Conservation (phyloP, 1,140 invertebrate genomes). For the Brachystomella parvula region DNA sequence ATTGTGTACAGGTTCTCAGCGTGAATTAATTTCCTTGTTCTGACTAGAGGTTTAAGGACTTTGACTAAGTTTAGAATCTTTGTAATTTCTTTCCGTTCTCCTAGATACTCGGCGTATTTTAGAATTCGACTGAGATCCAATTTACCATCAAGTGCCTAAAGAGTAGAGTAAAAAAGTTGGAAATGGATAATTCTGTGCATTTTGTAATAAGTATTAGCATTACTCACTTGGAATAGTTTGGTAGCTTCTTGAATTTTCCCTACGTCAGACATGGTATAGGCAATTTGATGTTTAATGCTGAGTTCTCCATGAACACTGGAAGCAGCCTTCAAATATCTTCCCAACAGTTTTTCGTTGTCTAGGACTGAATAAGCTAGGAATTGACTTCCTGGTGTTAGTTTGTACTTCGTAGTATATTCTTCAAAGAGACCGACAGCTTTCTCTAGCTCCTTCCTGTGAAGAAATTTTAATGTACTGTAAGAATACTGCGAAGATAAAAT, state of each 20-base stretch:
- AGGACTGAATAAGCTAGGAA: slow-evolving; percentile 18
- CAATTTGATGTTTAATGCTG: slow-evolving; percentile 11
- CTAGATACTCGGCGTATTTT: slow-evolving; percentile 6
- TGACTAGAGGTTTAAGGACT: slow-evolving; percentile 8
- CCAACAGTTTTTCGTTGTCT: slow-evolving; percentile 10
- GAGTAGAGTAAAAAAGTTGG: too few relatives aligned
- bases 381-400: slow-evolving; percentile 10
- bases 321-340: slow-evolving; percentile 2
- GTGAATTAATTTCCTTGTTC: slow-evolving; percentile 11
- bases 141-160: slow-evolving; percentile 8
- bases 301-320: background rate
- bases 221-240: slow-evolving; percentile 6
- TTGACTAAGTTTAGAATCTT: slow-evolving; percentile 19
- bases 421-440: slow-evolving; percentile 12
- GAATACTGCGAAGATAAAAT: background rate
- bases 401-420: slow-evolving; percentile 11
- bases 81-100: background rate
- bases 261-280: slow-evolving; percentile 17
- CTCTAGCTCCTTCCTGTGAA: slow-evolving; percentile 3
- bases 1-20: slow-evolving; percentile 5
- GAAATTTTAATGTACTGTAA: background rate
- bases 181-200: background rate
- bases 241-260: slow-evolving; percentile 18
- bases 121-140: background rate
- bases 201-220: background rate